Percentiles rank a stretch among this genome's conserved stretches.
These are phyloP conservation scores for Rhabdomys pumilio DNA, from an alignment of 2,797 vertebrate genomes.

Conservation along the genomic window DNA sequence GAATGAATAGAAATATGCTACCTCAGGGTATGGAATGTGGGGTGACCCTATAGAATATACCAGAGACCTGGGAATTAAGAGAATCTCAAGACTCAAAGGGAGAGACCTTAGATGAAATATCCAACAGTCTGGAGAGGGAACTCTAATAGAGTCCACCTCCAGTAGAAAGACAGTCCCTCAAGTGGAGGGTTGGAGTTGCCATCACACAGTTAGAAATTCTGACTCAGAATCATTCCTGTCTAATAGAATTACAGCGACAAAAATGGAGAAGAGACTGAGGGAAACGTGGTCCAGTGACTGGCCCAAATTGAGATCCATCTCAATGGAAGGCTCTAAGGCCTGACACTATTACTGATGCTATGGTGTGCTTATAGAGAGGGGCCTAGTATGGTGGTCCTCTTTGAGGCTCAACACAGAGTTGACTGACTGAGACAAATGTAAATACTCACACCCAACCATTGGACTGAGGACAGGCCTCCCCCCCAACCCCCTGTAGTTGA, in stretches of 20 bases:
- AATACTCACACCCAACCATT: too few relatives aligned
- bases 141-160: not conserved
- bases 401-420: not conserved
- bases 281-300: too few relatives aligned
- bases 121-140: not conserved
- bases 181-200: not conserved
- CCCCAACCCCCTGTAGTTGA: not conserved
- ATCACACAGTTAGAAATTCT: too few relatives aligned
- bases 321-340: too few relatives aligned
- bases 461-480: not conserved
- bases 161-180: not conserved
- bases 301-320: too few relatives aligned
- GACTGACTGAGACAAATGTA: not conserved
- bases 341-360: too few relatives aligned
- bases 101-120: not conserved
- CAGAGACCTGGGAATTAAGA: not conserved
- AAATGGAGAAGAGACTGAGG: not conserved
- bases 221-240: not conserved
- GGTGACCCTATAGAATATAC: not conserved
- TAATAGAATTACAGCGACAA: not conserved
- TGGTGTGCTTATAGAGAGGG: not conserved
- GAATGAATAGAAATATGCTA: not conserved
- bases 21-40: not conserved
- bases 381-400: not conserved
- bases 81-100: not conserved